Evolutionary conservation across 2,888 invertebrate genomes (phyloP), one percentile per base, ranked within the genome.

Genomic region (Bellardia pandia): DNA sequence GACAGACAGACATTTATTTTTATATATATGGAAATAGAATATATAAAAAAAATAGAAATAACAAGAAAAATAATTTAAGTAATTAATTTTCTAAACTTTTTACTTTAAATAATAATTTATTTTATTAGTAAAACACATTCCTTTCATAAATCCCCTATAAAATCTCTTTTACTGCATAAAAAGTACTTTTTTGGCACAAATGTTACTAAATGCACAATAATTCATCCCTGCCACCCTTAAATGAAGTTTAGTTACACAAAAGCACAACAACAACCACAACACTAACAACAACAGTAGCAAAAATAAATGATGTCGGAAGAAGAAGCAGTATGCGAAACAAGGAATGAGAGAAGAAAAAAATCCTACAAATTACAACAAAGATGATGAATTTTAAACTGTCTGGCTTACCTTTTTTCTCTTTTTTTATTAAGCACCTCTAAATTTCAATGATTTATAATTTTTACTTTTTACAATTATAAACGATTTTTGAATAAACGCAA

Each of bases 371-470:
- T 86, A 56, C 74, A 79, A 83, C 78, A 77, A 82, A 86, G 33
- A 76, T 71, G 71, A 79, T 83, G 58, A 74, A 81, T 87, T 74
- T 75, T 51, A 45, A 74, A 80, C 68, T 86, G 76, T 79, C 85
- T 86, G 76, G 81, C 85, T 77, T 81, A 87, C 87, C 81, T 87
- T 85, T 85, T 81, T 74, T 60, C n/a, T 42, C n/a, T 66, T 66
- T 53, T 16, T 23, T 60, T 23, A 45, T 37, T 9, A n/a, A 16
- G 11, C 13, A 40, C 5, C 5, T n/a, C 40, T 37, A 72, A 78
- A 30, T 13, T 56, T 72, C 30, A 71, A 33, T 23, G 72, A 62
- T 37, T 62, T 60, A n/a, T 23, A 69, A 48, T 16, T 58, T 78
- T 60, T 23, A 23, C 14, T 48, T 58, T 74, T n/a, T 2, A n/a